Percentiles rank a stretch among this genome's conserved stretches.
Conservation (phyloP, 2,113 vertebrate species). For the Phalacrocorax pelagicus region DNA sequence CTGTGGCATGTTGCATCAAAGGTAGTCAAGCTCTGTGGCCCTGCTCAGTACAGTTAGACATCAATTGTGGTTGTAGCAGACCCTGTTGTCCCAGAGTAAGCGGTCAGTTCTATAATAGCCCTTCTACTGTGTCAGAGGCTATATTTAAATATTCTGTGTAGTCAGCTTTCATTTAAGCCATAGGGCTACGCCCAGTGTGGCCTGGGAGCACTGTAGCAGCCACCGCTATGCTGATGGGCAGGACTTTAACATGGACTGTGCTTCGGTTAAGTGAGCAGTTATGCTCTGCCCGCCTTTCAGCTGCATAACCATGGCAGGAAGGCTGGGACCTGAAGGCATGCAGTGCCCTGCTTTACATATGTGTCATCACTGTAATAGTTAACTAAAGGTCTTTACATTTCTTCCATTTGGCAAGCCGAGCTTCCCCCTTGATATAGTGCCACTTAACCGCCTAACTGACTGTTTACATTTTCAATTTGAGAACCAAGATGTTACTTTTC, state of each 20-base stretch:
- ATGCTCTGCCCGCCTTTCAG: not conserved
- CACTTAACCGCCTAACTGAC: not conserved
- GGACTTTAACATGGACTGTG: not conserved
- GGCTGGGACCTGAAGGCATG: not conserved
- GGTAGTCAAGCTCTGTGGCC: too few relatives aligned
- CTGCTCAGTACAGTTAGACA: not conserved
- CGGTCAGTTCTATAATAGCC: not conserved
- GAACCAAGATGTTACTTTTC: not conserved
- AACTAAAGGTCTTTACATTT: not conserved
- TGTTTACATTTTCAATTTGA: not conserved
- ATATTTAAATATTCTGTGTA: not conserved
- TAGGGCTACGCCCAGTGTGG: not conserved
- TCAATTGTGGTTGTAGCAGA: too few relatives aligned
- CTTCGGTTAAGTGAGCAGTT: not conserved
- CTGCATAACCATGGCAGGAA: not conserved
- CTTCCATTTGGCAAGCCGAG: not conserved
- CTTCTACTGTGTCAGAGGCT: not conserved
- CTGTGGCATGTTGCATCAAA: not conserved
- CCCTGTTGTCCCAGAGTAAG: not conserved
- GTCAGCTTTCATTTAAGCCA: not conserved
- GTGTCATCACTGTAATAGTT: not conserved
- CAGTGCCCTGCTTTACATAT: not conserved
- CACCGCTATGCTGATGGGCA: not conserved
- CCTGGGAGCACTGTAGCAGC: not conserved
- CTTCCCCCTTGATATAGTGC: not conserved